Conservation (phyloP, 1,140 invertebrate species). For the Anthonomus grandis region DNA sequence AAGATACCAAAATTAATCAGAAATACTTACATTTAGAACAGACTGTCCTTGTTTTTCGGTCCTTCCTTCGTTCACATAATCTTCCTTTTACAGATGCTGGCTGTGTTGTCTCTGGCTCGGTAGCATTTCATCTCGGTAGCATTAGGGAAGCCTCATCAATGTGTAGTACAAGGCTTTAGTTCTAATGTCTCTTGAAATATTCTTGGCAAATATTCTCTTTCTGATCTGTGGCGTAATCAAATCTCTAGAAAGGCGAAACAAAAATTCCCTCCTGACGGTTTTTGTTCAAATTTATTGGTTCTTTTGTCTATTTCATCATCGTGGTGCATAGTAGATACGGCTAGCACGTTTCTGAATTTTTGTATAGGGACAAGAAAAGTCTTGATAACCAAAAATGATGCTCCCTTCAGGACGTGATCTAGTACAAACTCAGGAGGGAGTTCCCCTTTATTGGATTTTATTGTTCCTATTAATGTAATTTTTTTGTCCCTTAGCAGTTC, state of each 20-base stretch:
- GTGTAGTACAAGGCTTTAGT: background rate
- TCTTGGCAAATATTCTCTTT: background rate
- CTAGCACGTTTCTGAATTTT: no score
- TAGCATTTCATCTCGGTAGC: background rate
- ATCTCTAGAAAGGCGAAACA: slow-evolving; percentile 5
- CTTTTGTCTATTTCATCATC: no score
- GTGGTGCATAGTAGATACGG: no score
- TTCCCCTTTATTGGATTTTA: no score
- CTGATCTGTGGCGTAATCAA: slow-evolving; percentile 4
- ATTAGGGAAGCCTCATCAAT: background rate
- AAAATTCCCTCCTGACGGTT: slow-evolving; percentile 1
- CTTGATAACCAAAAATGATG: no score
- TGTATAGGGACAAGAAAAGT: no score
- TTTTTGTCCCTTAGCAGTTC: no score
- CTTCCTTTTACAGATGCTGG: slow-evolving; percentile 1
- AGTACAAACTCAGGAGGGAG: no score
- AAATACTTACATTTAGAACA: background rate
- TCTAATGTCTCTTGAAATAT: background rate
- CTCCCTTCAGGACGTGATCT: no score
- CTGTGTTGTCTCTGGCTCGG: slow-evolving; percentile 4
- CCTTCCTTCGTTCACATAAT: slow-evolving; percentile 1
- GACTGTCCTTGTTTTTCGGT: background rate
- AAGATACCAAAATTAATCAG: background rate
- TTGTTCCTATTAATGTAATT: no score
- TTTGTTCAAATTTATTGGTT: background rate